Evolutionary conservation across 1,140 invertebrate genomes (phyloP).

Genomic region (Thereuonema tuberculata): DNA sequence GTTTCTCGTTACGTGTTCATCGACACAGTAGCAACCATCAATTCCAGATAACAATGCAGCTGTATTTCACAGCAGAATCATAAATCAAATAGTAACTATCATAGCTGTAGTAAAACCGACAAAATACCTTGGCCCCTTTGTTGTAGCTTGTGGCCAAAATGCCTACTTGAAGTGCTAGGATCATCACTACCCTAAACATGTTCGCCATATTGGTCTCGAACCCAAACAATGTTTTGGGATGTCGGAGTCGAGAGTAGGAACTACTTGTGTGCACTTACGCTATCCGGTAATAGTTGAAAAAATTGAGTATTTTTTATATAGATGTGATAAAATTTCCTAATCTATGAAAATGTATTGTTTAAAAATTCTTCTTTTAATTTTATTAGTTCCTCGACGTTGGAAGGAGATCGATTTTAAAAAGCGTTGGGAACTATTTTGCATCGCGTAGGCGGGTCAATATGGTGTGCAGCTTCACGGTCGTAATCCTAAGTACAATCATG

Average conservation of each 20-base stretch:
- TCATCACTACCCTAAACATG: neutral
- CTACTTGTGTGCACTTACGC: neutral
- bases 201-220: slow-evolving; percentile 2
- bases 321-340: too few relatives aligned
- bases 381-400: too few relatives aligned
- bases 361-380: too few relatives aligned
- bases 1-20: neutral
- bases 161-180: neutral
- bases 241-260: neutral
- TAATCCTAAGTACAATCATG: slow-evolving; percentile 8
- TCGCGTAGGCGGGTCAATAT: neutral
- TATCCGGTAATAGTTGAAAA: too few relatives aligned
- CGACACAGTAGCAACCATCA: neutral
- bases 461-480: slow-evolving; percentile 5
- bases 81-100: too few relatives aligned
- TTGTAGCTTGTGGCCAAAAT: neutral
- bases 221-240: neutral
- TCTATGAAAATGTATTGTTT: too few relatives aligned
- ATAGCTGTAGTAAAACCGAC: too few relatives aligned
- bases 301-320: too few relatives aligned
- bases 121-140: slow-evolving; percentile 4
- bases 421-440: neutral
- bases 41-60: neutral
- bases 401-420: neutral
- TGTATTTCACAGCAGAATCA: too few relatives aligned